Conservation (phyloP, 2,797 vertebrate genomes). For the Oophaga sylvatica region DNA sequence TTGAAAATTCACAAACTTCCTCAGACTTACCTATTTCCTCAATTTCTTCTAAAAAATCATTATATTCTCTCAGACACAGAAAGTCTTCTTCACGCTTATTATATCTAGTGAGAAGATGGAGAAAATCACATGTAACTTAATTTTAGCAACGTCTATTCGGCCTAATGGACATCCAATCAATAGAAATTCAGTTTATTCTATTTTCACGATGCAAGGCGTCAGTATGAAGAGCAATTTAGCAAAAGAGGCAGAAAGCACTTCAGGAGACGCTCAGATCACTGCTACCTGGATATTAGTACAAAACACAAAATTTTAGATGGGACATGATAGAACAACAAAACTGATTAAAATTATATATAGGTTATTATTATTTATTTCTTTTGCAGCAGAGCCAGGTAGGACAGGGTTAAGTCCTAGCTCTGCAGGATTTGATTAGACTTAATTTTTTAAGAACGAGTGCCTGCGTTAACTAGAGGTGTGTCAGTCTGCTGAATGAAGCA, state of each 20-base stretch:
- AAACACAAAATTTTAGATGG: not conserved
- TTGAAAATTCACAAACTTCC: not conserved
- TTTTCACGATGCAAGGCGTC: conserved; percentile 23
- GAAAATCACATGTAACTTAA: conserved; percentile 47
- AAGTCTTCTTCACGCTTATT: conserved; percentile 97
- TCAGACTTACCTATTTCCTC: conserved; percentile 88
- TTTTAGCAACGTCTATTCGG: conserved; percentile 5
- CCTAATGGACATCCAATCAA: conserved; percentile 25
- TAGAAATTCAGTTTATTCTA: conserved; percentile 29
- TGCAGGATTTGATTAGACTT: too few relatives aligned
- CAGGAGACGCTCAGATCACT: not conserved
- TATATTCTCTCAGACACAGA: conserved; percentile 87
- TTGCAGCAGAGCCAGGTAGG: too few relatives aligned
- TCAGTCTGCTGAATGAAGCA: too few relatives aligned
- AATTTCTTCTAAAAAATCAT: conserved; percentile 94
- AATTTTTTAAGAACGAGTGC: too few relatives aligned
- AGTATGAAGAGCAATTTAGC: not conserved
- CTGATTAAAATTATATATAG: not conserved
- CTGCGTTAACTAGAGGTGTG: too few relatives aligned
- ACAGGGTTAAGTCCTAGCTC: too few relatives aligned
- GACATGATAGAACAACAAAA: not conserved
- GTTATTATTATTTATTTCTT: too few relatives aligned
- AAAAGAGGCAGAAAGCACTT: not conserved
- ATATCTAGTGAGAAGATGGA: conserved; percentile 81
- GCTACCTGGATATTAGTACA: too few relatives aligned